phyloP scores from a whole-genome alignment of 1,140 invertebrate genomes.

The Nephotettix cincticeps region DNA sequence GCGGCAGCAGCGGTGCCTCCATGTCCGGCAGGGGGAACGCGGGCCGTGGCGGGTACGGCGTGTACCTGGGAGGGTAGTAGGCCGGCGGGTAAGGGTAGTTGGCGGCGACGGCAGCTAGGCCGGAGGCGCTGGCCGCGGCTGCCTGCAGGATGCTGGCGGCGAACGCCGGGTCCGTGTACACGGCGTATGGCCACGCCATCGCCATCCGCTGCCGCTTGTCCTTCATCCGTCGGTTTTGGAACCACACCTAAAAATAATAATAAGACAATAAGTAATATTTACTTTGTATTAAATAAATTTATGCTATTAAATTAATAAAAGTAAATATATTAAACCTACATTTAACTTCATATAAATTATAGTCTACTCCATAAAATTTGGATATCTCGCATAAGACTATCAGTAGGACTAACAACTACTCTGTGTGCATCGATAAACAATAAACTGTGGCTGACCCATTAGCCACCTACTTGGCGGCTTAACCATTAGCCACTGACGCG shows the following conservation, averaged over 20 bases:
- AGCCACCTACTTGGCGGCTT: too few relatives aligned
- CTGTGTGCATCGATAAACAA: too few relatives aligned
- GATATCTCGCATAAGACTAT: too few relatives aligned
- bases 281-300: too few relatives aligned
- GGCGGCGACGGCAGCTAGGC: constrained; percentile 42
- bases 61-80: constrained; percentile 32
- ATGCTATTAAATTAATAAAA: too few relatives aligned
- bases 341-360: too few relatives aligned
- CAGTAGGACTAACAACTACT: too few relatives aligned
- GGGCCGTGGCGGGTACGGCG: constrained; percentile 31
- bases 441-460: too few relatives aligned
- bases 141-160: constrained; percentile 90
- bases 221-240: constrained; percentile 99
- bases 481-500: too few relatives aligned
- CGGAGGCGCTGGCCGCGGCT: constrained; percentile 53
- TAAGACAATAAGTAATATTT: too few relatives aligned
- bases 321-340: too few relatives aligned
- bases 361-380: too few relatives aligned
- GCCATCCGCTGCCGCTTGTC: constrained; percentile 94
- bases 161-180: constrained; percentile 89
- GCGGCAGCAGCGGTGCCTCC: constrained; percentile 23
- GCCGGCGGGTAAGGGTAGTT: constrained; percentile 36
- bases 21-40: background rate
- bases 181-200: constrained; percentile 91
- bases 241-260: constrained; percentile 89